Conservation (phyloP, 2,113 vertebrate genomes). For the Ctenodactylus gundi region DNA sequence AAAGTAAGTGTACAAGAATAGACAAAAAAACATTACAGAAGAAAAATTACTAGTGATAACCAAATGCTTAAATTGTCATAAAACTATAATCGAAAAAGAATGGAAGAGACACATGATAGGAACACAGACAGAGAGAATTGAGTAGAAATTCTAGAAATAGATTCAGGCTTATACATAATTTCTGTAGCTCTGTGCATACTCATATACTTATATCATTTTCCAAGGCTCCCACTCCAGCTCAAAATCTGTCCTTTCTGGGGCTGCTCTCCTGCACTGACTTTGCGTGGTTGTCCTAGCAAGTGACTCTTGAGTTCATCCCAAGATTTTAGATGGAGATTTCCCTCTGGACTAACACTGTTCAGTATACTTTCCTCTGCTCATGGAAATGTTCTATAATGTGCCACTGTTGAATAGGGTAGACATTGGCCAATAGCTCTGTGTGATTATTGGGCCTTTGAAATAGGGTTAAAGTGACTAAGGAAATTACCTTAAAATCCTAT, state of each 20-base stretch:
- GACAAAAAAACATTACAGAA: not conserved
- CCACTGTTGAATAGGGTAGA: not conserved
- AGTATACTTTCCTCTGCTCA: not conserved
- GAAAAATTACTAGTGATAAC: not conserved
- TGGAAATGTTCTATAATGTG: not conserved
- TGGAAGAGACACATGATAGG: not conserved
- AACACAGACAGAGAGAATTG: not conserved
- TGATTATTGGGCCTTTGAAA: not conserved
- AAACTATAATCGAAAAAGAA: not conserved
- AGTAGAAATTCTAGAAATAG: not conserved
- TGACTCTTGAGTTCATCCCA: not conserved
- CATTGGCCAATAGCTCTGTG: not conserved
- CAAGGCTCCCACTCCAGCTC: not conserved
- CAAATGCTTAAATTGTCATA: not conserved
- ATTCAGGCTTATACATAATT: not conserved
- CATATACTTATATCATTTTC: not conserved
- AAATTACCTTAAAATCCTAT: slow-evolving; percentile 7
- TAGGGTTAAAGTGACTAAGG: not conserved
- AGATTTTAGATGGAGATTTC: not conserved
- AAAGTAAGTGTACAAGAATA: not conserved
- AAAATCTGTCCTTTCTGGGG: not conserved
- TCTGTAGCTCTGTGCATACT: not conserved
- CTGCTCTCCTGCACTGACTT: not conserved
- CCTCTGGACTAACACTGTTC: not conserved
- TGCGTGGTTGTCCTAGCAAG: not conserved